A percentile compares a stretch with the other conserved stretches of the same genome.
Evolutionary conservation across 2,797 vertebrate species (phyloP).

Genomic region (Onychomys torridus): DNA sequence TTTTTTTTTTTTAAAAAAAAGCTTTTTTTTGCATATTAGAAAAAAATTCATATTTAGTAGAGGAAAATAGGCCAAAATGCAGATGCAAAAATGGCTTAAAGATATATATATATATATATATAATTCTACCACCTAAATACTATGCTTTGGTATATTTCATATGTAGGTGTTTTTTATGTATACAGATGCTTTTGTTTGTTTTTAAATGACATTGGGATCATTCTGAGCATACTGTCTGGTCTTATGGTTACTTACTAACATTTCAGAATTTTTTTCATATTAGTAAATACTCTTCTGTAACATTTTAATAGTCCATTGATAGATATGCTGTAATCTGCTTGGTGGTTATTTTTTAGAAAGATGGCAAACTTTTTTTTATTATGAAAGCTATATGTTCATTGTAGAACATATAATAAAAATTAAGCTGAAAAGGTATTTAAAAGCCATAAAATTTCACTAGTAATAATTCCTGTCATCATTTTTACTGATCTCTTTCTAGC

Average conservation of each 20-base stretch:
- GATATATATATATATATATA: background rate
- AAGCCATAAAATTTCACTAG: constrained; percentile 58
- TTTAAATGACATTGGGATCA: constrained; percentile 58
- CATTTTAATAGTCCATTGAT: constrained; percentile 32
- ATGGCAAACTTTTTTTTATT: constrained; percentile 31
- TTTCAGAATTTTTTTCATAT: constrained; percentile 11
- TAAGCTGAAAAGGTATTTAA: constrained; percentile 55
- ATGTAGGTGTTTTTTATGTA: constrained; percentile 32
- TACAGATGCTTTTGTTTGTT: constrained; percentile 49
- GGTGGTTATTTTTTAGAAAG: constrained; percentile 42
- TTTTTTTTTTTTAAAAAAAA: background rate
- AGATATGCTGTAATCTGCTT: constrained; percentile 43
- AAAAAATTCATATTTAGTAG: constrained; percentile 41
- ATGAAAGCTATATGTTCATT: constrained; percentile 18
- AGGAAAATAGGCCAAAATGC: constrained; percentile 54
- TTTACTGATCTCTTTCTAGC: constrained; percentile 38
- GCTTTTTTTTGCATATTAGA: background rate
- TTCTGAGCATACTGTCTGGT: constrained; percentile 68
- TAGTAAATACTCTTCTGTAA: constrained; percentile 42
- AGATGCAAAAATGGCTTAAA: constrained; percentile 36
- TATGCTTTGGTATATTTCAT: constrained; percentile 49
- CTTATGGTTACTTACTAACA: constrained; percentile 53
- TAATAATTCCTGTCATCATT: constrained; percentile 16
- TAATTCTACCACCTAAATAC: background rate
- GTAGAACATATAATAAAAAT: constrained; percentile 57